Base-by-base conservation (phyloP, 2,797 vertebrate species). In the Falco naumanni region DNA sequence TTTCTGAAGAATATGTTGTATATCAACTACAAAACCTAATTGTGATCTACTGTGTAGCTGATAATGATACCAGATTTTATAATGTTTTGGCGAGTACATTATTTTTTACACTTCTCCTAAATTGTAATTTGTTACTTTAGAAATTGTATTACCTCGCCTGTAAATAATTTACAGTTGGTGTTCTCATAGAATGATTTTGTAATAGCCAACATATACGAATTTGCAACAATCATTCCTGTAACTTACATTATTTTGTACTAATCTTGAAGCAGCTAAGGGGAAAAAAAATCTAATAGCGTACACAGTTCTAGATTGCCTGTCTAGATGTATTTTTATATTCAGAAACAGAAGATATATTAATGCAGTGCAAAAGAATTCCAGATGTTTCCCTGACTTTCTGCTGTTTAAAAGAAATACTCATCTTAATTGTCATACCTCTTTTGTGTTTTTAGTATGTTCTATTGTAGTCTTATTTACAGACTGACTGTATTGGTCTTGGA, bases 91-190 rank as follows among this genome's bases (percentile, higher is more conserved):
- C 84, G 95, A 92, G 74, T 95, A 90, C 28, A 1, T 96, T 89
- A 71, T 95, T 96, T 96, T 96, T 93, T 97, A 97, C 84, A 90
- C 34, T 89, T 92, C 37, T 91, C 64, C 90, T 94, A 82, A 93
- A 91, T 91, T 78, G 91, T 96, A 95, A 90, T 79, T 93, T 41
- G 14, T 84, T 93, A 93, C 75, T 96, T 91, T 97, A 85, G 64
- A 96, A 93, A 60, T 97, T 95, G 92, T 97, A 90, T 97, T 98
- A 97, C 97, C 97, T 98, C 95, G 34, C 96, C 97, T 98, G 96
- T 96, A 97, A 97, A 97, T 97, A 97, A 86, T 94, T 91, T 96
- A 76, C 87, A 89, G 68, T 84, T 90, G 76, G 24, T 92, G 76
- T 96, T 96, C 85, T 96, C 96, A 95, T 92, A 47, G 86, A 93